These are phyloP conservation scores for Acanthurus leucopareius DNA, from an alignment of 2,797 vertebrate species.

Conservation along the genomic window DNA sequence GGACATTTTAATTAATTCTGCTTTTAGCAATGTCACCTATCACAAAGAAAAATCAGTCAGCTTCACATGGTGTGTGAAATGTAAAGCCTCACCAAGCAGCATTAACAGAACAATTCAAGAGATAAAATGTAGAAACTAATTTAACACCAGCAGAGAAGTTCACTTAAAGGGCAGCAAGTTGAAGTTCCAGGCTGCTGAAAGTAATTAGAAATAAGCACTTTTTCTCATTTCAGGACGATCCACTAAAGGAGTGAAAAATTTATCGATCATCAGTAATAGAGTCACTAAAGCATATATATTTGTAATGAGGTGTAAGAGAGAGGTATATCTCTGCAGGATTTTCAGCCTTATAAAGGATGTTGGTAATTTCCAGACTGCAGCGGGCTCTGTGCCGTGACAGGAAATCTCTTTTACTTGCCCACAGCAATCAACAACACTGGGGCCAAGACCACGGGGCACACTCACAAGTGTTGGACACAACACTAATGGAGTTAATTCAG, in stretches of 20 bases:
- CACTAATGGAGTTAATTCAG: constrained; percentile 59
- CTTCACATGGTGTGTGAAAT: no score
- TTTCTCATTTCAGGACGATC: constrained; percentile 37
- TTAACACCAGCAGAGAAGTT: constrained; percentile 12
- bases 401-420: constrained; percentile 43
- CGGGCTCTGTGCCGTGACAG: constrained; percentile 18
- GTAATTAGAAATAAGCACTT: constrained; percentile 21
- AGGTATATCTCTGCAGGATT: constrained; percentile 24
- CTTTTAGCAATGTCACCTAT: not conserved
- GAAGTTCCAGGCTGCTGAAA: not conserved
- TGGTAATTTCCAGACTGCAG: constrained; percentile 28
- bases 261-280: not conserved
- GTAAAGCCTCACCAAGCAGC: not conserved
- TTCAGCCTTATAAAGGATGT: constrained; percentile 35
- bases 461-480: not conserved
- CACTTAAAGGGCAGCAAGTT: constrained; percentile 4
- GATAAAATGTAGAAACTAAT: constrained; percentile 13
- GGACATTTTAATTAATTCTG: not conserved
- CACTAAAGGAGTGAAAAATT: not conserved
- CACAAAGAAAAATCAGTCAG: no score
- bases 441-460: constrained; percentile 18
- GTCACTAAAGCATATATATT: not conserved
- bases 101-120: not conserved
- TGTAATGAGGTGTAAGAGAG: constrained; percentile 1
- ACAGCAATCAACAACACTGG: constrained; percentile 31